A percentile compares a stretch with the other conserved stretches of the same genome.
phyloP scores from a whole-genome alignment of 2,113 vertebrate species.

The Leptobrachium ailaonicum region DNA sequence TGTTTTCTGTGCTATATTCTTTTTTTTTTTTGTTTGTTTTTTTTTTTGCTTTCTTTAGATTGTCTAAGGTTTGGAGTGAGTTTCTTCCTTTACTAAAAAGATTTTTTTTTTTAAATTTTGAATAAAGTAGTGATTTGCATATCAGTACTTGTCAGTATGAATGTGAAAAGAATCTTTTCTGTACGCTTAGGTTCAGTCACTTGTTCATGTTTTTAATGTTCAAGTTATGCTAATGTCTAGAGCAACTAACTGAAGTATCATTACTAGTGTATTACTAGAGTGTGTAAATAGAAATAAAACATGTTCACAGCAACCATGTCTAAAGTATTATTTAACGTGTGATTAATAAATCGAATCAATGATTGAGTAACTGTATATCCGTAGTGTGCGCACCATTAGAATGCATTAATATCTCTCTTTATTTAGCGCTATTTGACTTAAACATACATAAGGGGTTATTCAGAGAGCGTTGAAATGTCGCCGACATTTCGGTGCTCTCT shows the following conservation, averaged over 20 bases:
- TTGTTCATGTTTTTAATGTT: constrained; percentile 16
- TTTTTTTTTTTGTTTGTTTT: background rate
- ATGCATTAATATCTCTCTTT: too few relatives aligned
- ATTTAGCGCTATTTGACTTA: too few relatives aligned
- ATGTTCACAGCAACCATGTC: background rate
- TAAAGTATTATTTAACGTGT: background rate
- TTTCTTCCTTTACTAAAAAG: background rate
- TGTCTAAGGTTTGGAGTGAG: too few relatives aligned
- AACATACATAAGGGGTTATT: too few relatives aligned
- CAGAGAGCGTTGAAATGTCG: too few relatives aligned
- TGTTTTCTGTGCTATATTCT: background rate
- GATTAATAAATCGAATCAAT: background rate
- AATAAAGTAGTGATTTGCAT: constrained; percentile 11
- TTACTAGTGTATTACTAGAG: constrained; percentile 8
- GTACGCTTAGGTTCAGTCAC: constrained; percentile 5
- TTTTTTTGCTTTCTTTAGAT: background rate
- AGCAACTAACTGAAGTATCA: background rate
- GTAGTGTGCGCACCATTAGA: too few relatives aligned
- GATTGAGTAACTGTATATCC: too few relatives aligned
- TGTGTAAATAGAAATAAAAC: constrained; percentile 16
- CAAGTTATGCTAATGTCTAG: constrained; percentile 16
- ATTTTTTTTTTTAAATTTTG: background rate
- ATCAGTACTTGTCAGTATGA: constrained; percentile 2
- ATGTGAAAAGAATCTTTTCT: background rate
- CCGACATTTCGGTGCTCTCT: too few relatives aligned